Evolutionary conservation across 2,888 invertebrate species (phyloP).

Genomic region (Mythimna vitellina): DNA sequence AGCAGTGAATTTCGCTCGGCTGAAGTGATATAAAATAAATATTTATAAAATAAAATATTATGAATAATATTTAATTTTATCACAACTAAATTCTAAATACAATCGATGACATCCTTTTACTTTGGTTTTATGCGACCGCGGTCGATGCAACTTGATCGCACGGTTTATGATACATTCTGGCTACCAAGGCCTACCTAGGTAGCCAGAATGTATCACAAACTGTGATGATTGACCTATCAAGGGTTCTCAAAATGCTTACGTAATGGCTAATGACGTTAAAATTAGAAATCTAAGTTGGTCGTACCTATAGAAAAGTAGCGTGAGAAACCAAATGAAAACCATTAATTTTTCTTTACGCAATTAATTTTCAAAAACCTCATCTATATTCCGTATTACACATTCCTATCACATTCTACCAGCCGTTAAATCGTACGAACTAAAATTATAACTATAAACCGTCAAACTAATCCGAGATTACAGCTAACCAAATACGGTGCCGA

Average conservation of each 20-base stretch:
- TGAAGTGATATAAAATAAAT: no score
- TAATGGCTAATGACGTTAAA: no score
- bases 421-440: not conserved
- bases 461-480: constrained; percentile 71
- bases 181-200: no score
- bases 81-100: not conserved
- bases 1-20: no score
- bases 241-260: no score
- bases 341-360: not conserved
- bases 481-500: constrained; percentile 62
- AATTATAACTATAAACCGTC: constrained; percentile 42
- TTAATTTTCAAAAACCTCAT: not conserved
- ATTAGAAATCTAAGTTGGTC: no score
- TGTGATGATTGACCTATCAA: no score
- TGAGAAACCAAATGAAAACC: not conserved
- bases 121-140: not conserved
- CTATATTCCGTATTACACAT: not conserved
- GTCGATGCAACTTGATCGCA: not conserved
- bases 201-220: no score
- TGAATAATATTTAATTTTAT: no score
- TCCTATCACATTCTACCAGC: not conserved
- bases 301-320: not conserved
- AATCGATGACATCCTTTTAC: not conserved
- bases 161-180: not conserved
- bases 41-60: no score